phyloP scores from a whole-genome alignment of 2,888 invertebrate genomes.

The Mylabris sibirica region DNA sequence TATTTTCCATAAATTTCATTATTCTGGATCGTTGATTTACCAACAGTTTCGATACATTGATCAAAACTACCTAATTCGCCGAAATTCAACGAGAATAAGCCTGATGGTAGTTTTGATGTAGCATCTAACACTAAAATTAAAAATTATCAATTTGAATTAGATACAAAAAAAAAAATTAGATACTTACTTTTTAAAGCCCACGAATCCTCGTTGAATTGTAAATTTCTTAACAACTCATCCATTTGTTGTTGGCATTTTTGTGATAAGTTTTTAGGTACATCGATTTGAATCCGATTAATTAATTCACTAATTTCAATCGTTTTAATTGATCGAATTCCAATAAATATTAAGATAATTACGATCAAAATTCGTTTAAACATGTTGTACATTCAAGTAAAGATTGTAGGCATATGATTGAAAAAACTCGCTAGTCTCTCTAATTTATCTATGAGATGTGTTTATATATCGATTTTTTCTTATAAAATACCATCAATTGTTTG shows the following conservation, averaged over 20 bases:
- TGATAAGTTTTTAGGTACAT: neutral
- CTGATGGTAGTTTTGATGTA: conserved; percentile 41
- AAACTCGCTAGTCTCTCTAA: neutral
- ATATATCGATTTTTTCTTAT: neutral
- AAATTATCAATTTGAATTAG: neutral
- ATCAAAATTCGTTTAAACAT: neutral
- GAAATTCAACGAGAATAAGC: conserved; percentile 38
- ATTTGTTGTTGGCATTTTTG: conserved; percentile 11
- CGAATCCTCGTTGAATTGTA: conserved; percentile 2
- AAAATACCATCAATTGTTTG: neutral
- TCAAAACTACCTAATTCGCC: conserved; percentile 32
- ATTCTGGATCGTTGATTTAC: conserved; percentile 19
- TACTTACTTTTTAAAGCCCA: conserved; percentile 18
- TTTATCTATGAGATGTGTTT: neutral
- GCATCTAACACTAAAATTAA: conserved; percentile 43
- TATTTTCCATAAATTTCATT: conserved; percentile 38
- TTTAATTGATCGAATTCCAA: neutral
- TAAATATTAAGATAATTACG: neutral
- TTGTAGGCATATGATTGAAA: neutral
- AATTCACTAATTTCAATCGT: neutral
- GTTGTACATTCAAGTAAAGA: neutral
- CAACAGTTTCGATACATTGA: conserved; percentile 5
- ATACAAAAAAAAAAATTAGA: neutral
- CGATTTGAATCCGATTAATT: neutral
- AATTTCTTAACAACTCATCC: neutral